Percentiles rank a stretch among this genome's conserved stretches.
Conservation (phyloP, 2,797 vertebrate species). For the Myripristis jacobus region DNA sequence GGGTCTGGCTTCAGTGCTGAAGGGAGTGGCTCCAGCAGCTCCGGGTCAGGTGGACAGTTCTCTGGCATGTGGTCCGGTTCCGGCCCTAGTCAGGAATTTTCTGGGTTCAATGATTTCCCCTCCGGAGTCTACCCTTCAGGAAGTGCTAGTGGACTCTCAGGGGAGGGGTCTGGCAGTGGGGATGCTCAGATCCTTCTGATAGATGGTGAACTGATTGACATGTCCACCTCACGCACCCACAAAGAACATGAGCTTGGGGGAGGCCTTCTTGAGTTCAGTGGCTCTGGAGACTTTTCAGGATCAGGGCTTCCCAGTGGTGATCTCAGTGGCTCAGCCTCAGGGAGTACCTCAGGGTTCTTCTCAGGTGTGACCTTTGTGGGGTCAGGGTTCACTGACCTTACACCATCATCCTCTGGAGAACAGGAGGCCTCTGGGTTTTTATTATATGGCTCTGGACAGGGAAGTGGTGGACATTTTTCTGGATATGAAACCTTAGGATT, state of each 20-base stretch:
- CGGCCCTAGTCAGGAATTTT: constrained; percentile 75
- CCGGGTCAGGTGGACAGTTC: constrained; percentile 62
- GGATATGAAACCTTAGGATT: constrained; percentile 74
- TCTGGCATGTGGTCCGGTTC: constrained; percentile 68
- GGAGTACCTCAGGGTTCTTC: constrained; percentile 69
- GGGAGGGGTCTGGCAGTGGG: constrained; percentile 69
- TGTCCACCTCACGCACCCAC: constrained; percentile 28
- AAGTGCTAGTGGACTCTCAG: constrained; percentile 70
- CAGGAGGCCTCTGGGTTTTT: constrained; percentile 87
- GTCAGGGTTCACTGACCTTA: constrained; percentile 84
- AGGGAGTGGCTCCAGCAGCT: constrained; percentile 68
- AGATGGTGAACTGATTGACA: constrained; percentile 62
- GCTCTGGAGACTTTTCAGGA: constrained; percentile 65
- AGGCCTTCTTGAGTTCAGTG: constrained; percentile 66
- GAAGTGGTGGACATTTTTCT: constrained; percentile 80
- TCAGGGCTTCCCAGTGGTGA: constrained; percentile 75
- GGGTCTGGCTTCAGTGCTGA: constrained; percentile 58
- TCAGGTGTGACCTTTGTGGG: constrained; percentile 59
- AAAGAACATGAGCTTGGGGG: constrained; percentile 68
- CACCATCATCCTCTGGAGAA: constrained; percentile 71
- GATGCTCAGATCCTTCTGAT: constrained; percentile 69
- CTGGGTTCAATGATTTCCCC: constrained; percentile 81
- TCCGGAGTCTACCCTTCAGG: constrained; percentile 78
- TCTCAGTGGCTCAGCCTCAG: constrained; percentile 79
- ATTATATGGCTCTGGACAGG: constrained; percentile 83